Percentiles rank a stretch among this genome's conserved stretches.
Conservation (phyloP, 2,888 invertebrate genomes). For the Hypselothyrea guttata region DNA sequence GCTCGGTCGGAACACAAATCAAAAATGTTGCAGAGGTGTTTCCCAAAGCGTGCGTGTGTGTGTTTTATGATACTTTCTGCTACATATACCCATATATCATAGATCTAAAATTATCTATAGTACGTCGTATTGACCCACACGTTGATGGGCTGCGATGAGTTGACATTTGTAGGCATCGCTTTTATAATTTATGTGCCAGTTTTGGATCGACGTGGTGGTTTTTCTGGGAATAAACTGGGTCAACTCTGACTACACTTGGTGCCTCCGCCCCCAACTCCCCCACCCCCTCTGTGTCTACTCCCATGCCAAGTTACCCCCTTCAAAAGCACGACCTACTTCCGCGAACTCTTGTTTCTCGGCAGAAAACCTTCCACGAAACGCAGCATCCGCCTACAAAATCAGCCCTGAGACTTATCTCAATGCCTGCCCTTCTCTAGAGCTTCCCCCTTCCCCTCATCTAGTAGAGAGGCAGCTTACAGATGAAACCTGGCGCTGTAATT, state of each 20-base stretch:
- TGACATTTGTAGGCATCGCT: constrained; percentile 40
- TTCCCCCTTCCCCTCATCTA: background rate
- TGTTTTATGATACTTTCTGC: constrained; percentile 44
- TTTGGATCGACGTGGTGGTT: constrained; percentile 25
- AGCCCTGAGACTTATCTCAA: background rate
- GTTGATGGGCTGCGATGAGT: constrained; percentile 40
- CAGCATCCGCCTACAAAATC: constrained; percentile 26
- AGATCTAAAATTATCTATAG: constrained; percentile 51
- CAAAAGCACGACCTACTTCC: constrained; percentile 44
- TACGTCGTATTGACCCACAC: constrained; percentile 66
- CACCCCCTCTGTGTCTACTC: background rate
- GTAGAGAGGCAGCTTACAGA: no score
- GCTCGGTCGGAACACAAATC: constrained; percentile 36
- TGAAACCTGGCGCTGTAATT: constrained; percentile 53
- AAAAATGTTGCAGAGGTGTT: constrained; percentile 49
- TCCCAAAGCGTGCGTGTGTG: constrained; percentile 15
- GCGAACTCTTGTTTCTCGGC: constrained; percentile 42
- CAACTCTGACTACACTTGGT: constrained; percentile 24
- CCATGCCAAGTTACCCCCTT: background rate
- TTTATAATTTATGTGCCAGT: constrained; percentile 46
- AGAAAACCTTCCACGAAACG: constrained; percentile 35
- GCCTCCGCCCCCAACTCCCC: constrained; percentile 1
- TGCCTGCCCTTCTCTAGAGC: background rate
- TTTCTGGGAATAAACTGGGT: constrained; percentile 50
- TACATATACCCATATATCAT: constrained; percentile 11